Conservation (phyloP, 2,113 vertebrate genomes). For the Nymphicus hollandicus region DNA sequence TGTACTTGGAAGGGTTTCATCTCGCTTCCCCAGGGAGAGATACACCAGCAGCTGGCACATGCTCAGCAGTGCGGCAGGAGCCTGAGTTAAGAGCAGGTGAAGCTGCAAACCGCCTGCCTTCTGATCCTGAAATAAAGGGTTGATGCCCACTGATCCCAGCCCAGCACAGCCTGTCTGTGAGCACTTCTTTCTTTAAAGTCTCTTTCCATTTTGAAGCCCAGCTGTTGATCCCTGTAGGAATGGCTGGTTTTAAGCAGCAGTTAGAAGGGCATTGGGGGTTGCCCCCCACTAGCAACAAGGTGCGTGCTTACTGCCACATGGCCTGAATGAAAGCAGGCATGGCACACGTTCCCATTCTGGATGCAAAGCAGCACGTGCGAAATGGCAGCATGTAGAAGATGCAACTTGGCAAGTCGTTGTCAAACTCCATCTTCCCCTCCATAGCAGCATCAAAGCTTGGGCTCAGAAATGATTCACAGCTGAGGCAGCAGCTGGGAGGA, state of each 20-base stretch:
- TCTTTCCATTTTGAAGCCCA: not conserved
- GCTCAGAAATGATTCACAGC: not conserved
- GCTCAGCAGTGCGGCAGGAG: not conserved
- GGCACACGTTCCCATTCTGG: accelerated
- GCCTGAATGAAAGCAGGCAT: too few relatives aligned
- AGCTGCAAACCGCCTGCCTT: not conserved
- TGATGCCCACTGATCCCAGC: not conserved
- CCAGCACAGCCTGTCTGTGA: not conserved
- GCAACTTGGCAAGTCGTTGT: not conserved
- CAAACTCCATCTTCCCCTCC: not conserved
- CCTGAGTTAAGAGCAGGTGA: not conserved
- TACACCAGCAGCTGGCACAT: not conserved
- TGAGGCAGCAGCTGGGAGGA: not conserved
- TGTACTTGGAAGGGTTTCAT: not conserved
- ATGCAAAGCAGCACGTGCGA: accelerated
- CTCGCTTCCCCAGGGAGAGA: accelerated
- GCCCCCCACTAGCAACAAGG: not conserved
- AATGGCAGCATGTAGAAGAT: not conserved
- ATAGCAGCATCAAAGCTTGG: not conserved
- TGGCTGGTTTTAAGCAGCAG: not conserved
- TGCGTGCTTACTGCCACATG: accelerated
- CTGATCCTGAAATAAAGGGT: not conserved
- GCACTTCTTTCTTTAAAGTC: not conserved
- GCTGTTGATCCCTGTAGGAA: not conserved
- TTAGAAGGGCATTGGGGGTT: accelerated